phyloP scores from a whole-genome alignment of 2,888 invertebrate species.

The Diarsia rubi region DNA sequence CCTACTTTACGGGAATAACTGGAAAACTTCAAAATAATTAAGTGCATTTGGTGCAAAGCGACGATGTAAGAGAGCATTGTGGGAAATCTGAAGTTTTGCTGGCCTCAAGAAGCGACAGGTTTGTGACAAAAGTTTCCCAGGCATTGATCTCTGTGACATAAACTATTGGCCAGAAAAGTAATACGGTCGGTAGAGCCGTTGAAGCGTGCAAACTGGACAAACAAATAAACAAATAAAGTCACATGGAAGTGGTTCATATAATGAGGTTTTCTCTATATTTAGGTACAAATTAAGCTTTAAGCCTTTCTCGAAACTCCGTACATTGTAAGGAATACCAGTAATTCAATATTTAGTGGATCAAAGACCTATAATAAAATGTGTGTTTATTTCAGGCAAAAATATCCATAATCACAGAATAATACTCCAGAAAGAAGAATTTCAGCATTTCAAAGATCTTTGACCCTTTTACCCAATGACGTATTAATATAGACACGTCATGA shows the following conservation, averaged over 20 bases:
- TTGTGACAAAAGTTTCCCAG: background rate
- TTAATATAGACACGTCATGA: no score
- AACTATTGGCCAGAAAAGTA: background rate
- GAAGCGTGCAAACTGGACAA: slow-evolving; percentile 23
- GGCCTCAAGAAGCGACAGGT: background rate
- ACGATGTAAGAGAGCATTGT: background rate
- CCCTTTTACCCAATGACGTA: slow-evolving; percentile 3
- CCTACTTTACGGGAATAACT: slow-evolving; percentile 28
- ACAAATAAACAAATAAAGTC: slow-evolving; percentile 27
- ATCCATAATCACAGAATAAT: no score
- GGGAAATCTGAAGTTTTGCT: background rate
- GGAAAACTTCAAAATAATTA: slow-evolving; percentile 46
- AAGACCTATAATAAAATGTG: no score
- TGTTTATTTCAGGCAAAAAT: no score
- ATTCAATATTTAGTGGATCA: slow-evolving; percentile 6
- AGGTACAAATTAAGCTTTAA: background rate
- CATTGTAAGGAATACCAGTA: slow-evolving; percentile 7
- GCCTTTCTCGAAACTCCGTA: background rate
- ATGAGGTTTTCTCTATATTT: slow-evolving; percentile 3
- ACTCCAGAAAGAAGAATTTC: slow-evolving; percentile 1
- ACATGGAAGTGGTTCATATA: slow-evolving; percentile 8
- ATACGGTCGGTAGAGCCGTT: background rate
- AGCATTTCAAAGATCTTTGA: slow-evolving; percentile 3
- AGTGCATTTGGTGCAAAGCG: slow-evolving; percentile 17
- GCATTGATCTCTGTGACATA: slow-evolving; percentile 1